Percentiles rank a stretch among this genome's conserved stretches.
phyloP scores from a whole-genome alignment of 2,888 invertebrate species.

The Coleophora flavipennella region DNA sequence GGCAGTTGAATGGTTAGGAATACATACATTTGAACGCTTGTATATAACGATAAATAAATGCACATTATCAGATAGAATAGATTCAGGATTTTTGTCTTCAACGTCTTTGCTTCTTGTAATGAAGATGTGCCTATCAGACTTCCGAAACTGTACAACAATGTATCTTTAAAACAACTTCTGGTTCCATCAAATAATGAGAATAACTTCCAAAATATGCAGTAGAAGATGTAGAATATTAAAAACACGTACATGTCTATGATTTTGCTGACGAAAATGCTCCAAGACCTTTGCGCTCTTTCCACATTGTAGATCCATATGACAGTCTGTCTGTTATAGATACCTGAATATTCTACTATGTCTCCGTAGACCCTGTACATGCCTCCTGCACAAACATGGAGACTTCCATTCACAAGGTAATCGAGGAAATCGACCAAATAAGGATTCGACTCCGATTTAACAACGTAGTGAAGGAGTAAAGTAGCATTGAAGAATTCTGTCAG shows the following conservation, averaged over 20 bases:
- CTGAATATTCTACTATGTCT: constrained; percentile 44
- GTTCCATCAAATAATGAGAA: constrained; percentile 30
- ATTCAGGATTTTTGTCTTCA: constrained; percentile 45
- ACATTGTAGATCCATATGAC: constrained; percentile 43
- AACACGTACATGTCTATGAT: constrained; percentile 39
- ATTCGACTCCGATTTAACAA: constrained; percentile 28
- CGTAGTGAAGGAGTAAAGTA: constrained; percentile 30
- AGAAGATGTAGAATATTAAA: constrained; percentile 36
- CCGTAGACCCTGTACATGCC: constrained; percentile 45
- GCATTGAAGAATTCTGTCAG: constrained; percentile 39
- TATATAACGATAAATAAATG: constrained; percentile 38
- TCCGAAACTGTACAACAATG: constrained; percentile 41
- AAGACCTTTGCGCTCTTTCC: constrained; percentile 33
- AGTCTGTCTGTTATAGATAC: constrained; percentile 37
- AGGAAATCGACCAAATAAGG: constrained; percentile 26
- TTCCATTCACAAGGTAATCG: constrained; percentile 36
- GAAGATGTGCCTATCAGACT: constrained; percentile 36
- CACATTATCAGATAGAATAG: constrained; percentile 38
- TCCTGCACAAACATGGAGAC: constrained; percentile 44
- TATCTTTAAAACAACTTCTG: constrained; percentile 23
- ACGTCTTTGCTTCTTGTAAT: constrained; percentile 29
- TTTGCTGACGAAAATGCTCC: constrained; percentile 36
- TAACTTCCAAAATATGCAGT: constrained; percentile 33
- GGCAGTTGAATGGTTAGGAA: constrained; percentile 44
- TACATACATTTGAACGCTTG: constrained; percentile 43